A percentile compares a stretch with the other conserved stretches of the same genome.
phyloP scores from a whole-genome alignment of 2,888 invertebrate genomes.

The Bibio marci region DNA sequence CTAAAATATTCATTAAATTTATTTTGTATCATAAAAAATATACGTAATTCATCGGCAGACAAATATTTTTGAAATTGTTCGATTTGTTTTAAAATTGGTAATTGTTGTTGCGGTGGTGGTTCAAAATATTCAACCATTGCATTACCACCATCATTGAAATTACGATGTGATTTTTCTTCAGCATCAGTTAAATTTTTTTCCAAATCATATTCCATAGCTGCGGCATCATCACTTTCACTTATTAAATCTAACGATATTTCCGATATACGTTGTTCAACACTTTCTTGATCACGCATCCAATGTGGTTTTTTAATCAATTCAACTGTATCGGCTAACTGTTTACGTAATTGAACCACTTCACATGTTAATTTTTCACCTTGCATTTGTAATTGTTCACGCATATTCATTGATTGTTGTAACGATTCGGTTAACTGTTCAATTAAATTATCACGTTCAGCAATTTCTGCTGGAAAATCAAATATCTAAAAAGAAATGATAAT shows the following conservation, averaged over 20 bases:
- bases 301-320: slow-evolving; percentile 23
- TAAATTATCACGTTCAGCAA: slow-evolving; percentile 48
- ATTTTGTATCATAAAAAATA: slow-evolving; percentile 31
- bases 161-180: slow-evolving; percentile 21
- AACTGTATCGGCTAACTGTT: slow-evolving; percentile 30
- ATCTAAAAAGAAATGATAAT: slow-evolving; percentile 36
- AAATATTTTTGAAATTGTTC: slow-evolving; percentile 26
- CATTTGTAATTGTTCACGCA: slow-evolving; percentile 39
- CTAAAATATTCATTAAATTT: slow-evolving; percentile 37
- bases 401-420: slow-evolving; percentile 44
- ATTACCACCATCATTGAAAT: slow-evolving; percentile 13
- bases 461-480: slow-evolving; percentile 52
- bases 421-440: slow-evolving; percentile 56
- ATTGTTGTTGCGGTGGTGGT: slow-evolving; percentile 7
- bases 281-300: slow-evolving; percentile 18
- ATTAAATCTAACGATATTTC: slow-evolving; percentile 29
- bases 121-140: slow-evolving; percentile 1
- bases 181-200: slow-evolving; percentile 16
- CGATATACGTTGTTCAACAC: slow-evolving; percentile 25
- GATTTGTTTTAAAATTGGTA: slow-evolving; percentile 26
- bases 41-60: slow-evolving; percentile 24
- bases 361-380: slow-evolving; percentile 42
- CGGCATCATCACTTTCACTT: slow-evolving; percentile 27
- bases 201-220: slow-evolving; percentile 22
- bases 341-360: slow-evolving; percentile 37